These are phyloP conservation scores for Tragelaphus buxtoni DNA, from an alignment of 2,113 vertebrate genomes.

Conservation along the genomic window DNA sequence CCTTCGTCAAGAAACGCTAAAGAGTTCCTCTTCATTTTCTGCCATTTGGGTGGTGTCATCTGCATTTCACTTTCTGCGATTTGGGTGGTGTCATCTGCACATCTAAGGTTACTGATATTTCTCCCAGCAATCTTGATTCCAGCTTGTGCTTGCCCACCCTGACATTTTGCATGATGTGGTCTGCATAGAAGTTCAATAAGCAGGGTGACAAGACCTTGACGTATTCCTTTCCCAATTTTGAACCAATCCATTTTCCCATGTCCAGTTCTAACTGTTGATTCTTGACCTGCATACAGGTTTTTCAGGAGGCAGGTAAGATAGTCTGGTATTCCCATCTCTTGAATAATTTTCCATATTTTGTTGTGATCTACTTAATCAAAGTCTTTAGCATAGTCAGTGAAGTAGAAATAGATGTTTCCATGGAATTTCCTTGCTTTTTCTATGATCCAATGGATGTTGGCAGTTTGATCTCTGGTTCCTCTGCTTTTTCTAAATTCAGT, in stretches of 20 bases:
- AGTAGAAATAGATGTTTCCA: not conserved
- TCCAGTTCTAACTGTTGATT: not conserved
- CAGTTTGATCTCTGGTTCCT: not conserved
- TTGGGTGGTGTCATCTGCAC: too few species aligned
- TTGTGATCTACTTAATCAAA: not conserved
- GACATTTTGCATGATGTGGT: not conserved
- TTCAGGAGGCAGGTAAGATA: not conserved
- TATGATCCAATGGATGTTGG: not conserved
- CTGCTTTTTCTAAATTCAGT: not conserved
- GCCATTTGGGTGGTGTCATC: too few species aligned
- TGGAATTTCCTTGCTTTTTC: not conserved
- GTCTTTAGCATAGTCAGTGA: not conserved
- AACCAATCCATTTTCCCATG: not conserved
- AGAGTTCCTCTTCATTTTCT: not conserved
- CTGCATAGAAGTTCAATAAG: not conserved
- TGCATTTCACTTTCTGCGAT: not conserved
- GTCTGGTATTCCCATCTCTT: not conserved
- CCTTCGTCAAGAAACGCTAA: not conserved
- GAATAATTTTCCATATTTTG: not conserved
- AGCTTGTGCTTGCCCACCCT: not conserved
- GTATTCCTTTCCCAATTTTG: not conserved
- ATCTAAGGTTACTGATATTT: not conserved
- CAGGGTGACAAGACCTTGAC: not conserved
- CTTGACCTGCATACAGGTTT: not conserved
- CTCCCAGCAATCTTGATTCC: not conserved